These are phyloP conservation scores for Hemistola chrysoprasaria DNA, from an alignment of 2,888 invertebrate species.

Conservation along the genomic window DNA sequence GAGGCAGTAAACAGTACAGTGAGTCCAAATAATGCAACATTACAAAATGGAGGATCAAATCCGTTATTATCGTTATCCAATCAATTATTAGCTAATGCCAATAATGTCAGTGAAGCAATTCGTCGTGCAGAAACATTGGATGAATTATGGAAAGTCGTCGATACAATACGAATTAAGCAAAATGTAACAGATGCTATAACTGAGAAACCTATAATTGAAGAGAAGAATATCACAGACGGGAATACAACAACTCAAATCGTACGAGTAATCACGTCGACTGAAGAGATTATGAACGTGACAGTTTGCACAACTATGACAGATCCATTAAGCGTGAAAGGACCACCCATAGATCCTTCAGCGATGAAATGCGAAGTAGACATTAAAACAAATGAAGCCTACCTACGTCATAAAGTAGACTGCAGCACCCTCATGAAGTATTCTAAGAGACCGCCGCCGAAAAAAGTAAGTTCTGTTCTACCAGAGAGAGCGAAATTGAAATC, in stretches of 20 bases:
- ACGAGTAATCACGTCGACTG: conserved; percentile 2
- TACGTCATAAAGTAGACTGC: conserved; percentile 57
- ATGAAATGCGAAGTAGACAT: conserved; percentile 65
- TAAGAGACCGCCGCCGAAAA: conserved; percentile 53
- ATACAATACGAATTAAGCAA: too few relatives aligned
- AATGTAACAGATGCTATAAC: too few relatives aligned
- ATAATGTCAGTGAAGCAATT: too few relatives aligned
- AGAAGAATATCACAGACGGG: conserved; percentile 4
- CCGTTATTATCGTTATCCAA: too few relatives aligned
- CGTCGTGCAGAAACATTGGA: too few relatives aligned
- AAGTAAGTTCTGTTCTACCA: conserved; percentile 44
- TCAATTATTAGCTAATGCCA: too few relatives aligned
- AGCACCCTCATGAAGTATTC: conserved; percentile 54
- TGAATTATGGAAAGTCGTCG: too few relatives aligned
- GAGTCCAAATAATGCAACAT: too few relatives aligned
- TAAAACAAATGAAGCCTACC: conserved; percentile 43
- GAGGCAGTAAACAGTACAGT: too few relatives aligned
- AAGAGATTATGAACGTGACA: conserved; percentile 10
- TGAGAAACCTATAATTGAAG: background rate
- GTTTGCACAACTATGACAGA: conserved; percentile 37
- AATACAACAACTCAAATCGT: conserved; percentile 11
- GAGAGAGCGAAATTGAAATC: conserved; percentile 52
- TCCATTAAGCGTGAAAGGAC: conserved; percentile 56
- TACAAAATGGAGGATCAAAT: too few relatives aligned
- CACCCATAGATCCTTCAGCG: conserved; percentile 41